Evolutionary conservation across 2,113 vertebrate genomes (phyloP), one percentile per base, ranked within the genome.

Genomic region (Notarius quadriscutis): DNA sequence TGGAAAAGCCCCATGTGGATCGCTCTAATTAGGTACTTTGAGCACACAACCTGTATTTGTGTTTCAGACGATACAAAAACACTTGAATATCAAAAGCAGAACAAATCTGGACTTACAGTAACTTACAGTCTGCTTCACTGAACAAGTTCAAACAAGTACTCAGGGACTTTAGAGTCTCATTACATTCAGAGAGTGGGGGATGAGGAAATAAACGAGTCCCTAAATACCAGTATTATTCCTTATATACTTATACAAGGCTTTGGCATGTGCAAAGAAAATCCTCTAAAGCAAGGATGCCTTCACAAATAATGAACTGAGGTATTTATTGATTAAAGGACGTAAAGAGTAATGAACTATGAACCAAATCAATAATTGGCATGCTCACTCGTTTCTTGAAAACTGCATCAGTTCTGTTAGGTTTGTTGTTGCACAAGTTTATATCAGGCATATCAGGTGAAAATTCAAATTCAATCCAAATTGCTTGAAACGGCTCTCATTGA

Each of bases 321-420:
- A 55, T 79, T 79, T 55, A 79, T 55, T 79, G 75, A 79, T 15
- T 55, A 1, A 55, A 79, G n/a, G 51, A 25, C 55, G 25, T 79
- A 79, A 79, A 79, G 25, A 55, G 75, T n/a, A 55, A 53, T 53
- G 50, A 55, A 55, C 75, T 55, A 79, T 55, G 17, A 79, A 79
- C 22, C 6, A 55, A 78, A 55, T 53, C 50, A 3, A 78, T 78
- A 78, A 27, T 78, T 25, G 48, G 9, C 48, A 77, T 51, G 14
- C 71, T 18, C 41, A 48, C 17, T 8, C 18, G 22, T n/a, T 4
- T 48, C 48, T 77, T 77, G 10, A 50, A 75, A 75, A 25, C 72
- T 1, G 41, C 10, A 50, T 50, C 72, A 22, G 9, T 34, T 72
- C 9, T 74, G 17, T 74, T 18, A 48, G 17, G 8, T 71, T 71